Evolutionary conservation across 2,888 invertebrate genomes (phyloP).

Genomic region (Leucania comma): DNA sequence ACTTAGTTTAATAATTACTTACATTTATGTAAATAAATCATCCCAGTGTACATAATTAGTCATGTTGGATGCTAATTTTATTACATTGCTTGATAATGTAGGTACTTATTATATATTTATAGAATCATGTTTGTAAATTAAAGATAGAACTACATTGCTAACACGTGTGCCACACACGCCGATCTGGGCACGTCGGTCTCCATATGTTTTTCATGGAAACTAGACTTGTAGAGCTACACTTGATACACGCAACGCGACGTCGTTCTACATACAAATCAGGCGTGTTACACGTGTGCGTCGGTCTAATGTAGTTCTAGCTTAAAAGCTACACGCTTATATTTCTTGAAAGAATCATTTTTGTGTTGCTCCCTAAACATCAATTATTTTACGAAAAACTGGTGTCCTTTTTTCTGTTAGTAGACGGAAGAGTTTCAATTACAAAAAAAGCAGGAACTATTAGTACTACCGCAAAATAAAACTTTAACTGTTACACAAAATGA

Average conservation of each 20-base stretch:
- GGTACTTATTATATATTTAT: neutral
- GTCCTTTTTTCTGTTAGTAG: conserved; percentile 9
- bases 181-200: no score
- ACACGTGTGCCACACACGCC: no score
- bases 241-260: no score
- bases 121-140: neutral
- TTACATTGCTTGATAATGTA: conserved; percentile 27
- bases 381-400: conserved; percentile 1
- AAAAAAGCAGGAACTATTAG: conserved; percentile 12
- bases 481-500: conserved; percentile 1
- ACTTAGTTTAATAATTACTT: conserved; percentile 8
- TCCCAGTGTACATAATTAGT: conserved; percentile 13
- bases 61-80: conserved; percentile 8
- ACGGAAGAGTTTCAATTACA: conserved; percentile 1
- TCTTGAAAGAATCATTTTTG: neutral
- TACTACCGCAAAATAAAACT: conserved; percentile 12
- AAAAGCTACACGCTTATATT: neutral
- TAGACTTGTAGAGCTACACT: no score
- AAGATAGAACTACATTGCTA: no score
- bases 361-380: neutral
- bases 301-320: no score
- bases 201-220: no score
- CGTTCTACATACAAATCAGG: no score
- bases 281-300: no score
- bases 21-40: conserved; percentile 35